Base-by-base conservation (phyloP, 1,140 invertebrate species). In the Mylabris phalerata region DNA sequence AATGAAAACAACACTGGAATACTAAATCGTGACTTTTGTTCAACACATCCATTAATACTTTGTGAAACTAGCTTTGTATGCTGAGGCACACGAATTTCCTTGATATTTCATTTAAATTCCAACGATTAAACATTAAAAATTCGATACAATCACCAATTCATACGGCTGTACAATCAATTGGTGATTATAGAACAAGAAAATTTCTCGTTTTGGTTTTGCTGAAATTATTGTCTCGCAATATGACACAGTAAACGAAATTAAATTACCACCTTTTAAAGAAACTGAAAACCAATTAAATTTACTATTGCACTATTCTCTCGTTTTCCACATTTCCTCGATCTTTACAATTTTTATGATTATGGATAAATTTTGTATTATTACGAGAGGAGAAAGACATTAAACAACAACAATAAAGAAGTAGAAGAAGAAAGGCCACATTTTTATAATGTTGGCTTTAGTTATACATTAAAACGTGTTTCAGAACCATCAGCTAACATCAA, bases 401-500 rank as follows among this genome's bases (percentile, higher is more conserved):
- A 61, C 43, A 61, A 61, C 59, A 59, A 51, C 57, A 61, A 61
- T 49, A 57, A 48, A 7, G 10, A 9, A 10, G 9, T n/a, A 42
- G 4, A 42, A 42, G 43, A 46, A 13, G 51, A 55, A 61, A 61
- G 59, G 59, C 59, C 59, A 61, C 55, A 48, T 50, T 51, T 42
- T 57, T 42, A 13, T 55, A 50, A 48, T 43, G 51, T 55, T 27
- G 32, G 19, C 25, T 39, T n/a, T 42, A 11, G 43, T 70, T 87
- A 94, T 55, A 93, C 88, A 72, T 92, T 93, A 73, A 92, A 95
- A 44, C 91, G 80, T 32, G 90, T 93, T 76, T 95, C 92, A 0
- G 90, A 91, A 10, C 92, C 92, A 73, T 96, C 92, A 6, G 92
- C 89, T 59, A 97, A 78, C 87, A 96, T 93, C 4, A 96, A 75